phyloP scores from a whole-genome alignment of 2,797 vertebrate species.

The Centroberyx gerrardi region DNA sequence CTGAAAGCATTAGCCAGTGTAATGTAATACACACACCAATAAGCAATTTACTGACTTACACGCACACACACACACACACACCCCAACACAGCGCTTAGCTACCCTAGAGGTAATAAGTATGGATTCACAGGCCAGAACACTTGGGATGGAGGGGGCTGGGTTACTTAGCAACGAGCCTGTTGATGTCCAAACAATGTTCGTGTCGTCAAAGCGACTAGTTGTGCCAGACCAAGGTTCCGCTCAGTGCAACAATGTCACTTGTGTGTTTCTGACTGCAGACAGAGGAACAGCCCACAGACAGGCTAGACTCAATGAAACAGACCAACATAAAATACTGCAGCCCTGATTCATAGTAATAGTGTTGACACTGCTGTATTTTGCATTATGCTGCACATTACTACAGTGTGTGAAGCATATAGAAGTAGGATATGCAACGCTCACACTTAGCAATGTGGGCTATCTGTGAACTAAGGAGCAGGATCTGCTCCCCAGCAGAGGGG shows the following conservation, averaged over 20 bases:
- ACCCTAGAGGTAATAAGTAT: conserved; percentile 72
- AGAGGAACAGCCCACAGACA: conserved; percentile 47
- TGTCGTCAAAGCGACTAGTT: conserved; percentile 70
- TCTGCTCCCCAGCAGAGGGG: conserved; percentile 15
- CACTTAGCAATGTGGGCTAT: neutral
- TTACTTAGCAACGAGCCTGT: conserved; percentile 84
- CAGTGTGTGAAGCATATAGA: neutral
- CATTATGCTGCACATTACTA: conserved; percentile 11
- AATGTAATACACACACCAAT: neutral
- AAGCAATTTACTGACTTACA: neutral
- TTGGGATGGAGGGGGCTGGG: conserved; percentile 72
- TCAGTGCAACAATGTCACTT: conserved; percentile 79
- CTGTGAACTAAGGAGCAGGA: conserved; percentile 10
- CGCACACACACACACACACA: conserved; percentile 25
- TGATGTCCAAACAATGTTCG: conserved; percentile 85
- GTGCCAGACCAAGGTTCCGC: conserved; percentile 73
- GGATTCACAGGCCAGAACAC: conserved; percentile 69
- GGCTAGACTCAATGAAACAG: conserved; percentile 47
- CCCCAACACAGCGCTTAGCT: conserved; percentile 27
- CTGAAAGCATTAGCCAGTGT: neutral
- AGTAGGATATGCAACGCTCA: neutral
- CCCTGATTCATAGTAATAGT: conserved; percentile 34
- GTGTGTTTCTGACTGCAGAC: conserved; percentile 66
- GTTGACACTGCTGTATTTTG: conserved; percentile 16
- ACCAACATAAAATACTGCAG: conserved; percentile 26